A percentile compares a stretch with the other conserved stretches of the same genome.
phyloP scores from a whole-genome alignment of 2,113 vertebrate genomes.

The Alosa alosa region DNA sequence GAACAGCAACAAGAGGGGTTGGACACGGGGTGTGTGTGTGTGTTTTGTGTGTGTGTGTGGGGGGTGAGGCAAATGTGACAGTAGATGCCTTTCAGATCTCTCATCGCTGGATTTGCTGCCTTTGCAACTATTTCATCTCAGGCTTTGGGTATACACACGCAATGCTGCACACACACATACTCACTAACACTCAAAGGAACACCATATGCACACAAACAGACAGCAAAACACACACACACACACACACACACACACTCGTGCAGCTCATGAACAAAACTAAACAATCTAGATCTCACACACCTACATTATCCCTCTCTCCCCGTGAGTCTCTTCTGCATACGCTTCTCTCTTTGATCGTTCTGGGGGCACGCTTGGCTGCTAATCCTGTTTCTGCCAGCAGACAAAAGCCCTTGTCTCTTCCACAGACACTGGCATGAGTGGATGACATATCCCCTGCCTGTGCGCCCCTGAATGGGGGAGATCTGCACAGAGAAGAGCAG shows the following conservation, averaged over 20 bases:
- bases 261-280: not conserved
- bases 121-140: not conserved
- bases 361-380: slow-evolving; percentile 17
- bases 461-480: not conserved
- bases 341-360: slow-evolving; percentile 22
- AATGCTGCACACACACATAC: not conserved
- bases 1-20: not conserved
- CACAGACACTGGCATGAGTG: slow-evolving; percentile 23
- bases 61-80: not conserved
- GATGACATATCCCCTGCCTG: slow-evolving; percentile 9
- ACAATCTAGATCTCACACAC: slow-evolving; percentile 2
- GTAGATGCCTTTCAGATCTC: not conserved
- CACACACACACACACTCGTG: not conserved
- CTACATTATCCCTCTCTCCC: slow-evolving; percentile 6
- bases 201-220: not conserved
- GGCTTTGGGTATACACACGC: not conserved
- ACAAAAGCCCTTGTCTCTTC: slow-evolving; percentile 36
- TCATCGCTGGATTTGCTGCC: not conserved
- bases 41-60: too few relatives aligned
- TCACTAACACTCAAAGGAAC: not conserved
- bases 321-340: not conserved
- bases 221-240: not conserved
- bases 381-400: slow-evolving; percentile 27
- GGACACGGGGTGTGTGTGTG: too few relatives aligned
- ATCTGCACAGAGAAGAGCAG: slow-evolving; percentile 25